Evolutionary conservation across 2,113 vertebrate genomes (phyloP), one percentile per base, ranked within the genome.

Genomic region (Paracanthobrama guichenoti): DNA sequence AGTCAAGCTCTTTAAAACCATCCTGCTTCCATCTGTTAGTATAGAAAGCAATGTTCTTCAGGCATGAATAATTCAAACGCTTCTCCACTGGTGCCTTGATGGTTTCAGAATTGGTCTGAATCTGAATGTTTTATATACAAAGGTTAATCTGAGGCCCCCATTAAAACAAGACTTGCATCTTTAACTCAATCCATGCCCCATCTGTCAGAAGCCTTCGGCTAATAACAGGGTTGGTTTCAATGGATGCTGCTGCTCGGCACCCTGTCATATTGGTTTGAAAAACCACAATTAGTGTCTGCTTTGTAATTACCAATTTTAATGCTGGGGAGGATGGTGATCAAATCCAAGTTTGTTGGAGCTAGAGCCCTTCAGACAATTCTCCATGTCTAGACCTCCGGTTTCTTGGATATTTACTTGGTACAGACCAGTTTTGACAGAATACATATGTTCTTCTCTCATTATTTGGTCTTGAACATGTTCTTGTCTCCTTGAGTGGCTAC

Each of bases 41-140:
- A 73, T 75, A 81, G 85, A 84, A 46, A 83, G 81, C 69, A 85
- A 57, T 81, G 79, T 85, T 86, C 84, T 84, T 89, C 67, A 53
- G 9, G 35, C 82, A 82, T 90, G 28, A 88, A 91, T 92, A 71
- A 91, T 93, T 90, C 83, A 90, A 50, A 73, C 2, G 12, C 28
- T 75, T 84, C 60, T 46, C 24, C 74, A 64, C 28, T 59, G 35
- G 16, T 73, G 57, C 79, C 74, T 55, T 82, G 46, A 66, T 46
- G 72, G 39, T 69, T 79, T 42, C 66, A 82, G 64, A 42, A 42
- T 80, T 28, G 53, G 67, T 81, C 67, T 26, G 46, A 71, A 39
- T 57, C 39, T 39, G 39, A 39, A 39, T 39, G 39, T 22, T 31
- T 10, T n/a, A 42, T 53, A 57, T 48, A 39, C 22, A 39, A 31